A percentile compares a stretch with the other conserved stretches of the same genome.
These are phyloP conservation scores for Drosophila orena DNA, from an alignment of 1,140 invertebrate species.

Conservation along the genomic window DNA sequence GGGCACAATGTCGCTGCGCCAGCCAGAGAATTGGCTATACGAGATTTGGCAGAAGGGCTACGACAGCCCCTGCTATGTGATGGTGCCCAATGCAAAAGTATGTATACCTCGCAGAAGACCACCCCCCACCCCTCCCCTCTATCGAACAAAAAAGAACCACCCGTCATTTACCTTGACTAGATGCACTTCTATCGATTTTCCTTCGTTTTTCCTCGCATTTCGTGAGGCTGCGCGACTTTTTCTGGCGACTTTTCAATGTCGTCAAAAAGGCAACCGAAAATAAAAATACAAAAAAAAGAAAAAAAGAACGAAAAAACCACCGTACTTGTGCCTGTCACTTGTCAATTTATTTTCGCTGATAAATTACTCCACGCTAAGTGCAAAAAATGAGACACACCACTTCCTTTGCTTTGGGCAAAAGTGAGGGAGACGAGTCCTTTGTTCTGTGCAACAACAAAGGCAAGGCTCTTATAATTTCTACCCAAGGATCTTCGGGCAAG, in stretches of 20 bases:
- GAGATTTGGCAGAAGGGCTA: slow-evolving; percentile 88
- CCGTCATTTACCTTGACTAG: slow-evolving; percentile 50
- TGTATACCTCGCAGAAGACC: slow-evolving; percentile 72
- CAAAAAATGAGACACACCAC: background rate
- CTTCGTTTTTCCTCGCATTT: slow-evolving; percentile 28
- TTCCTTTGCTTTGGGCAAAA: background rate
- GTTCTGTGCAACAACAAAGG: slow-evolving; percentile 40
- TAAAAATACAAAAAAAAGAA: background rate
- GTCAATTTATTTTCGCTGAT: slow-evolving; percentile 25
- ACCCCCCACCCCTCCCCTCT: background rate
- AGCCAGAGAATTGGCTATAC: slow-evolving; percentile 87
- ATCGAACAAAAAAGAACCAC: slow-evolving; percentile 4
- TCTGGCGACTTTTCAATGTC: slow-evolving; percentile 47
- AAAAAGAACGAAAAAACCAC: background rate
- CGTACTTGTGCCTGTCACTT: slow-evolving; percentile 11
- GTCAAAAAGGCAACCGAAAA: slow-evolving; percentile 15
- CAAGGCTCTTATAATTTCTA: slow-evolving; percentile 16
- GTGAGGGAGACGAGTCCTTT: slow-evolving; percentile 24
- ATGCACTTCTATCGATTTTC: slow-evolving; percentile 77
- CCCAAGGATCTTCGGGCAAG: slow-evolving; percentile 49
- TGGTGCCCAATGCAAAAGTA: slow-evolving; percentile 88
- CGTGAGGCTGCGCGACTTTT: slow-evolving; percentile 44
- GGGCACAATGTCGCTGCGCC: slow-evolving; percentile 82
- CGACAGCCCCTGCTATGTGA: slow-evolving; percentile 88
- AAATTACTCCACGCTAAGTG: slow-evolving; percentile 5